phyloP scores from a whole-genome alignment of 2,113 vertebrate species.

The Dinomys branickii region DNA sequence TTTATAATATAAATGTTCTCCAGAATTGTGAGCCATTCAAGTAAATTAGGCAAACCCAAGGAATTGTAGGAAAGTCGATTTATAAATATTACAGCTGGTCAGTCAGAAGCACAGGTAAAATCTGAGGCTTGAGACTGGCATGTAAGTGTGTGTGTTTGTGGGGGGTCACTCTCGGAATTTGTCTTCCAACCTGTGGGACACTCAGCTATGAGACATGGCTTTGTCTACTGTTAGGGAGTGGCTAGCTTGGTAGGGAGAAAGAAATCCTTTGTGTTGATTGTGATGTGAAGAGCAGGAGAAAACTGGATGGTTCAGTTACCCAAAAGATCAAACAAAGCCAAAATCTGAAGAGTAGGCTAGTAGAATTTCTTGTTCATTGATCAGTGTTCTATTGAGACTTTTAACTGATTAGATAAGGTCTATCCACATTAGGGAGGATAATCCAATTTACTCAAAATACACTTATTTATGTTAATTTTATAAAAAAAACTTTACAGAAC shows the following conservation, averaged over 20 bases:
- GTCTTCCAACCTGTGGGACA: background rate
- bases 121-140: background rate
- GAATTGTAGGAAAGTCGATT: background rate
- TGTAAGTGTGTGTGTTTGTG: background rate
- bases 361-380: background rate
- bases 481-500: background rate
- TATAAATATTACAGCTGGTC: background rate
- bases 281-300: background rate
- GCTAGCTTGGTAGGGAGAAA: background rate
- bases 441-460: background rate
- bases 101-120: background rate
- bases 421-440: background rate
- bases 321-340: background rate
- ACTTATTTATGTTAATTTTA: background rate
- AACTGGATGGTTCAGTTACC: background rate
- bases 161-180: background rate
- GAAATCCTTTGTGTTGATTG: background rate
- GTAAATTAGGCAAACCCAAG: background rate
- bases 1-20: background rate
- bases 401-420: background rate
- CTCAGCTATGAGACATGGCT: background rate
- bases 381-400: constrained; percentile 15
- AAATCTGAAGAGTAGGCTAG: background rate
- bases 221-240: background rate
- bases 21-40: background rate